Base-by-base conservation (phyloP, 2,113 vertebrate genomes). In the Amblyopsis rosae region DNA sequence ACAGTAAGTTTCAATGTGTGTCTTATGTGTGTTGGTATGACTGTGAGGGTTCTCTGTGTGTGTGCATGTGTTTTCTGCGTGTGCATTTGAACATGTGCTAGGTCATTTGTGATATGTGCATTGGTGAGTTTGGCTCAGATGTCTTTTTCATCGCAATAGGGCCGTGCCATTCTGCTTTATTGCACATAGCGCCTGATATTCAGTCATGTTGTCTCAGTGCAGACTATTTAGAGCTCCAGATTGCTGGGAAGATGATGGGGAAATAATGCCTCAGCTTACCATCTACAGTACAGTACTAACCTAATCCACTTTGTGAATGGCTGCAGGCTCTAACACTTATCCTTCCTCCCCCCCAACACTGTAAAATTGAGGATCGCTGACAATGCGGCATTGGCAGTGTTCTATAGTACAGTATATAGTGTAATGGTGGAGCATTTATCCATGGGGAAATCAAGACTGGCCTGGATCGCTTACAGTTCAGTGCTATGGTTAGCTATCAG, bases 391-490 rank as follows among this genome's bases (percentile, higher is more conserved):
- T 41, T 41, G 35, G 35, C 35, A 41, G 35, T 41, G 26, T 3
- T 26, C 26, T 26, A 26, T 26, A 26, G 26, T 26, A 26, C 66
- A 50, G 70, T 51, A 70, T 15, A 2, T 55, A 50, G 59, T 48
- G 65, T 68, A 60, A 78, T 70, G 63, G 57, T 69, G 62, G 70
- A 46, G 65, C 12, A 53, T 41, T 41, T 12, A 47, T 82, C 80
- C 71, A 4, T 3, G 16, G 76, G 84, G 82, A 88, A 86, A 86
- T 88, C 70, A 81, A 69, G 53, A 60, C 65, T 33, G 50, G 12
- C 59, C 71, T 26, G 26, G 26, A 26, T 63, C 67, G 16, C 62
- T 63, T 67, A 50, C 60, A 56, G 53, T 57, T 70, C 53, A 55
- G 63, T 59, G n/a, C 35, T 19, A 64, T 48, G 47, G 35, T 11